A percentile compares a stretch with the other conserved stretches of the same genome.
Conservation (phyloP, 2,113 vertebrate species). For the Cygnus atratus region DNA sequence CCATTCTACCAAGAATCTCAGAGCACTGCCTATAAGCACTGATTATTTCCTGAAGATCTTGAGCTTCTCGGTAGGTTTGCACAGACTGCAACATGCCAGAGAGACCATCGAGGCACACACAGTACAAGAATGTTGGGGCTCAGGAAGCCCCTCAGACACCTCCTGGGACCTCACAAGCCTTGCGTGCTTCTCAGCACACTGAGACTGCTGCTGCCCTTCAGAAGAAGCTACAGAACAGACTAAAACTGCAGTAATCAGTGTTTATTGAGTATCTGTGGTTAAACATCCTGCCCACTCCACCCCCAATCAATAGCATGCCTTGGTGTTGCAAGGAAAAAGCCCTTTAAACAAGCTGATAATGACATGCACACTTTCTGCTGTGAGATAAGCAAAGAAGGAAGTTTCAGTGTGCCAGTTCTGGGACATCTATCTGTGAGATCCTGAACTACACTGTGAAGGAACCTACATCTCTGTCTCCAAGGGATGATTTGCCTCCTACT, state of each 20-base stretch:
- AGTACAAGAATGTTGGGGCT: neutral
- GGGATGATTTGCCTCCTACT: no score
- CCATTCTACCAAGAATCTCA: neutral
- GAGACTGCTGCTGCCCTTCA: neutral
- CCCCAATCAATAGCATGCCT: neutral
- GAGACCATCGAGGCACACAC: neutral
- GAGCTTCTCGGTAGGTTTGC: neutral
- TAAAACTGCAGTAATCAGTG: neutral
- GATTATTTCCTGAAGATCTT: neutral
- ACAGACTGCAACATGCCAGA: neutral
- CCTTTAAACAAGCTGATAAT: neutral
- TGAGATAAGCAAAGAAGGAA: neutral
- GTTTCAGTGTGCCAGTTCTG: neutral
- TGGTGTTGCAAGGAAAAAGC: neutral
- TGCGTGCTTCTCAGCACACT: neutral
- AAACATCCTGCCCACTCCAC: neutral
- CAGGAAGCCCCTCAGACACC: neutral
- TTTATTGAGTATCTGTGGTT: neutral
- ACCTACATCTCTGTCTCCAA: neutral
- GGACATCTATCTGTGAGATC: neutral
- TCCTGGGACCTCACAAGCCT: neutral
- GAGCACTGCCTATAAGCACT: neutral
- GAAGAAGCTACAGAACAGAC: neutral
- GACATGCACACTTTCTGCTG: neutral
- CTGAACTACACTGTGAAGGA: neutral